Conservation (phyloP, 2,113 vertebrate genomes). For the Otocyon megalotis region DNA sequence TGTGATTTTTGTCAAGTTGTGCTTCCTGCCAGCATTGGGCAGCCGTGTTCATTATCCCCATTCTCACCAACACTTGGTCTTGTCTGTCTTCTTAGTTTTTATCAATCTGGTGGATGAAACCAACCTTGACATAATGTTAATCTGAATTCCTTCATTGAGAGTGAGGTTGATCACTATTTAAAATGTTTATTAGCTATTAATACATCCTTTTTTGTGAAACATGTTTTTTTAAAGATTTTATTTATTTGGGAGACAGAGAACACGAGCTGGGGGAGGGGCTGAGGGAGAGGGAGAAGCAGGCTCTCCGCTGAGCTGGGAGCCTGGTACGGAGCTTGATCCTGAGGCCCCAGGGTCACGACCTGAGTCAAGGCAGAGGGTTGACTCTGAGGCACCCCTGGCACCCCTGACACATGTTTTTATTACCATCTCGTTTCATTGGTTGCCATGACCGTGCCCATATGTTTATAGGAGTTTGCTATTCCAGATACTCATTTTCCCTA, state of each 20-base stretch:
- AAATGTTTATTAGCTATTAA: too few species aligned
- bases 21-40: fast-evolving
- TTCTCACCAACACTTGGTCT: not conserved
- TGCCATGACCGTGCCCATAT: fast-evolving
- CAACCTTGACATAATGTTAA: not conserved
- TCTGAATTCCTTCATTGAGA: not conserved
- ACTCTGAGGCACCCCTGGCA: too few species aligned
- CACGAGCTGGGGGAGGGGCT: too few species aligned
- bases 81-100: not conserved
- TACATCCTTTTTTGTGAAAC: too few species aligned
- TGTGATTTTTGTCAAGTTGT: fast-evolving
- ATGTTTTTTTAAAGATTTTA: not conserved
- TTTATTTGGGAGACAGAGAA: too few species aligned
- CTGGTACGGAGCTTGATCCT: too few species aligned
- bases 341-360: too few species aligned
- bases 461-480: not conserved
- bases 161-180: not conserved
- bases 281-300: too few species aligned
- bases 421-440: fast-evolving
- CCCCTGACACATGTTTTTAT: too few species aligned
- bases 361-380: too few species aligned
- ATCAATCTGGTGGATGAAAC: not conserved
- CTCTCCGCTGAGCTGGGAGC: too few species aligned
- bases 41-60: fast-evolving
- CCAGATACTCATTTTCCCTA: fast-evolving